phyloP scores from a whole-genome alignment of 1,140 invertebrate genomes.

The Drosophila oshimai region DNA sequence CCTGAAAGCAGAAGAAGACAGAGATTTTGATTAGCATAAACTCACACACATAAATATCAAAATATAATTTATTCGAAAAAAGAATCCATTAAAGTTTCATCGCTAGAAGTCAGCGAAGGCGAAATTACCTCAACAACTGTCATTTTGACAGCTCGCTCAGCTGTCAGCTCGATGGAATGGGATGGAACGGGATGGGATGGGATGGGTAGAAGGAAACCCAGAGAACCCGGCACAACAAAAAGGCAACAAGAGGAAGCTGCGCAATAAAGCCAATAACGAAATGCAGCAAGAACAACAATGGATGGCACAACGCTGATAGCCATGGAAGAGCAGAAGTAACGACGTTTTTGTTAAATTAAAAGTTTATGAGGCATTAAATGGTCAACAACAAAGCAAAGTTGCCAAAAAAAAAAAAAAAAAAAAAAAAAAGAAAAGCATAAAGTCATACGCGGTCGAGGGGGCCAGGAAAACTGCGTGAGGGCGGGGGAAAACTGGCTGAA shows the following conservation, averaged over 20 bases:
- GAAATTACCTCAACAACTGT: slow-evolving; percentile 72
- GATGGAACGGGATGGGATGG: not conserved
- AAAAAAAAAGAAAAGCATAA: slow-evolving; percentile 41
- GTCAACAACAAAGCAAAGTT: slow-evolving; percentile 74
- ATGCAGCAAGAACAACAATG: slow-evolving; percentile 45
- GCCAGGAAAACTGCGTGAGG: not conserved
- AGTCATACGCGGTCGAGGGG: slow-evolving; percentile 10
- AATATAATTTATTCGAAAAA: slow-evolving; percentile 22
- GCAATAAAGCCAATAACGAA: slow-evolving; percentile 63
- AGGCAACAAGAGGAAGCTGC: slow-evolving; percentile 22
- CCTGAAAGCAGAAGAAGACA: slow-evolving; percentile 49
- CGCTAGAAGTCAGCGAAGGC: slow-evolving; percentile 14
- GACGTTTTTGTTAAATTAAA: slow-evolving; percentile 81
- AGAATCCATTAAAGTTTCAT: slow-evolving; percentile 43
- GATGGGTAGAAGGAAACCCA: not conserved
- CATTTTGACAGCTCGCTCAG: slow-evolving; percentile 60
- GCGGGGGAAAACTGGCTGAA: slow-evolving; percentile 45
- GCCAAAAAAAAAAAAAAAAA: slow-evolving; percentile 66
- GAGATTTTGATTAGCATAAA: slow-evolving; percentile 25
- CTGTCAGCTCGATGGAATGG: slow-evolving; percentile 20
- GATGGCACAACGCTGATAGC: not conserved
- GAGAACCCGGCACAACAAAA: not conserved
- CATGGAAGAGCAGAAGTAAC: slow-evolving; percentile 43
- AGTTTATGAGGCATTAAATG: slow-evolving; percentile 81
- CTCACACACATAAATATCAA: not conserved